Conservation (phyloP, 2,888 invertebrate genomes). For the Tupiocoris notatus region DNA sequence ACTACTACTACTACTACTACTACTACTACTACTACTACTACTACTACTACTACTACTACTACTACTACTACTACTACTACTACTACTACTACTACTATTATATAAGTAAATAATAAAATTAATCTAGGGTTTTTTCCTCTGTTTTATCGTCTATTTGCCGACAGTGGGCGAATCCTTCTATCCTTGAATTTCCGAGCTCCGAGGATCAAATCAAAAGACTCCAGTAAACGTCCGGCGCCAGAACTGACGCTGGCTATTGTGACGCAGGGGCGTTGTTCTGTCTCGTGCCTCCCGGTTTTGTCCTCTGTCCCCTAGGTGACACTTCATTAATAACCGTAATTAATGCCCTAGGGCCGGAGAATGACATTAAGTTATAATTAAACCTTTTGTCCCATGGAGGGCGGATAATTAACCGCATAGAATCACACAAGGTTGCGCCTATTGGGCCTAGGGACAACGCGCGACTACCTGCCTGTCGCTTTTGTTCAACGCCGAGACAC, state of each 20-base stretch:
- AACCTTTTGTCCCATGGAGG: conserved; percentile 34
- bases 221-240: not conserved
- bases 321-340: conserved; percentile 48
- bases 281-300: conserved; percentile 40
- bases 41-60: too few relatives aligned
- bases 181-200: too few relatives aligned
- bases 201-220: too few relatives aligned
- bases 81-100: too few relatives aligned
- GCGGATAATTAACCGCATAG: conserved; percentile 39
- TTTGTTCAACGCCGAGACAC: not conserved
- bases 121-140: too few relatives aligned
- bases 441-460: not conserved
- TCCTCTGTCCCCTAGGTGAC: conserved; percentile 38
- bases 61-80: too few relatives aligned
- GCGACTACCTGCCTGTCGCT: not conserved
- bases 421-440: conserved; percentile 14
- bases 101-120: too few relatives aligned
- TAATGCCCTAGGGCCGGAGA: conserved; percentile 42
- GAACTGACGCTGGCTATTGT: not conserved
- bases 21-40: too few relatives aligned
- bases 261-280: conserved; percentile 29
- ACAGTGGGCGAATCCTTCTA: too few relatives aligned
- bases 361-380: conserved; percentile 47
- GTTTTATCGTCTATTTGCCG: too few relatives aligned
- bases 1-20: too few relatives aligned